Base-by-base conservation (phyloP, 1,140 invertebrate species). In the Cotesia vestalis region DNA sequence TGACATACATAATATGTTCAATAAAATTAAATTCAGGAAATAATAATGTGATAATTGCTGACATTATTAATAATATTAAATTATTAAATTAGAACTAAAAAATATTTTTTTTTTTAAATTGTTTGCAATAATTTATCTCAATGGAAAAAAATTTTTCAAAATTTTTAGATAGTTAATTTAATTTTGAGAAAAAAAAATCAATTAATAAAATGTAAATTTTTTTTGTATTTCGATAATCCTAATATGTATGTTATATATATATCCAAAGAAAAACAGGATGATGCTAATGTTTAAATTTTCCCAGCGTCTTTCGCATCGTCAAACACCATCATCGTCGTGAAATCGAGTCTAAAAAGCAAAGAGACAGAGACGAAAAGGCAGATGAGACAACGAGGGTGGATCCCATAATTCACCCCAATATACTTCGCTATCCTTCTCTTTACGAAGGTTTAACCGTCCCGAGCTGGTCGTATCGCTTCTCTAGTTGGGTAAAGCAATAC, bases 241-340 rank as follows among this genome's bases (percentile, higher is more conserved):
- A 27, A 46, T 51, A 55, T n/a, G 9, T 62, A 14, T 62, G 3
- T 38, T n/a, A 20, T 59, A 40, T 59, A 40, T 40, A 40, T 62
- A 38, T 62, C 12, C 14, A 67, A 55, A 5, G 27, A 51, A 53
- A 67, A 67, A 67, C 51, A 35, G 52, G 66, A 67, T 67, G 53
- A 67, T 67, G 66, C 66, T 67, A 67, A 67, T 67, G 52, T 12
- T 27, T 55, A 51, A 67, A 67, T 67, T 67, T 66, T 67, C 66
- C 52, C 0, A 40, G 52, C 66, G 11, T 55, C 66, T 67, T 40
- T 67, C 66, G 52, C 66, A 67, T 67, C 66, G 66, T 67, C 66
- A 67, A 67, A 34, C 66, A 51, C 46, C 40, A 67, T 67, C 66
- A 57, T 67, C 64, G 20, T 67, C 66, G 52, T 67, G 66, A 67